A percentile compares a stretch with the other conserved stretches of the same genome.
Evolutionary conservation across 2,113 vertebrate species (phyloP).

Genomic region (Anser brachyrhynchus): DNA sequence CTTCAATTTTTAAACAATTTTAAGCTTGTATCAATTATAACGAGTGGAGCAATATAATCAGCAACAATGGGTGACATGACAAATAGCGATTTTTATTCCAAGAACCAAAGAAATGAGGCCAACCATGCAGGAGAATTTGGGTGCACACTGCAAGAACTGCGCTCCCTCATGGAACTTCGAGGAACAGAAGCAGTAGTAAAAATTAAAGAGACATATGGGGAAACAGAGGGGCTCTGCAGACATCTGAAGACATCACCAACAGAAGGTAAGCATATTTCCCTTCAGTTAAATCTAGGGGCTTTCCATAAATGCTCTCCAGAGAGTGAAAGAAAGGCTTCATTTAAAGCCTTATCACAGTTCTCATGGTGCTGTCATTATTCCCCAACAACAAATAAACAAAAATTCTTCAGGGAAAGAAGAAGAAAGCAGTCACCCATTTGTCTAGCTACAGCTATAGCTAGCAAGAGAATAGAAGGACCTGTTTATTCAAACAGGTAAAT

Average conservation of each 20-base stretch:
- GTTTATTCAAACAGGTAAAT: not conserved
- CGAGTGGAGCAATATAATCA: conserved; percentile 55
- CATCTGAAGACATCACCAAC: conserved; percentile 93
- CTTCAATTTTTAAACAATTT: conserved; percentile 59
- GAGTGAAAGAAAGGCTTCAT: not conserved
- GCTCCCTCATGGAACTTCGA: conserved; percentile 97
- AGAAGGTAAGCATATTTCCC: conserved; percentile 83
- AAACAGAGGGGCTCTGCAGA: conserved; percentile 92
- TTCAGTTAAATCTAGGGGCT: not conserved
- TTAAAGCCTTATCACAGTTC: not conserved
- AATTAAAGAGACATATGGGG: conserved; percentile 95
- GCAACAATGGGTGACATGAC: conserved; percentile 97
- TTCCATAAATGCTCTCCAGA: not conserved
- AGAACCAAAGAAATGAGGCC: conserved; percentile 98
- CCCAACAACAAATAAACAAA: not conserved
- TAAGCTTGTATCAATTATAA: conserved; percentile 50
- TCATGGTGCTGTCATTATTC: not conserved
- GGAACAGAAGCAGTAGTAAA: conserved; percentile 95
- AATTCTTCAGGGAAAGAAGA: not conserved
- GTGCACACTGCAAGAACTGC: conserved; percentile 93
- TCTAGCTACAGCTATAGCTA: not conserved
- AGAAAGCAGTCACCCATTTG: not conserved
- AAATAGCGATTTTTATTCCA: conserved; percentile 98
- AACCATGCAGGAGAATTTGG: conserved; percentile 91
- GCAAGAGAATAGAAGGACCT: not conserved